Percentiles rank a stretch among this genome's conserved stretches.
Conservation (phyloP, 2,797 vertebrate species). For the Eulemur mongoz region DNA sequence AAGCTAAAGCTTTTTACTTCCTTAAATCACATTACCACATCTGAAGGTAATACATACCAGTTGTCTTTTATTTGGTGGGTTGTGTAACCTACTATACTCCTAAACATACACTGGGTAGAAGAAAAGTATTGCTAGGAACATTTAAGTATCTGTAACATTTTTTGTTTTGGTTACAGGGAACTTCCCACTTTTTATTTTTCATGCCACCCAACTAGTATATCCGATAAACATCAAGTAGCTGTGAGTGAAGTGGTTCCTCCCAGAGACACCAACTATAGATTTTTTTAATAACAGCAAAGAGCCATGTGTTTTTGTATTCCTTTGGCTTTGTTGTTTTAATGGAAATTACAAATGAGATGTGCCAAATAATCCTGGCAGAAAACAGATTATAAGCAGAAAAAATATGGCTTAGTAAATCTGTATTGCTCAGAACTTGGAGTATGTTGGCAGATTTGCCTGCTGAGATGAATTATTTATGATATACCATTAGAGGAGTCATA, state of each 20-base stretch:
- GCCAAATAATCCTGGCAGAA: conserved; percentile 52
- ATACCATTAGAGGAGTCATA: background rate
- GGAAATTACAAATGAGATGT: conserved; percentile 40
- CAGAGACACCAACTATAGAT: conserved; percentile 29
- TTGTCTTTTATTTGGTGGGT: conserved; percentile 32
- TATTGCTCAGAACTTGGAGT: conserved; percentile 49
- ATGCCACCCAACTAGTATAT: conserved; percentile 21
- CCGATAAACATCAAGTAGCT: conserved; percentile 58
- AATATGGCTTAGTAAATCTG: conserved; percentile 1
- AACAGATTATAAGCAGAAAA: conserved; percentile 26
- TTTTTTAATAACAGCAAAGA: conserved; percentile 35
- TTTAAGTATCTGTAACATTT: background rate
- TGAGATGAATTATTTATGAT: conserved; percentile 24
- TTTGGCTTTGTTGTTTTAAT: conserved; percentile 55
- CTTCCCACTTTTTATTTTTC: conserved; percentile 60
- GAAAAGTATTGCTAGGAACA: background rate
- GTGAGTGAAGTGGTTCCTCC: conserved; percentile 54
- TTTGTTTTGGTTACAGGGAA: conserved; percentile 73
- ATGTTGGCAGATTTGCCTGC: conserved; percentile 22
- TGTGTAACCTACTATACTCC: background rate
- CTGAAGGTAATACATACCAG: conserved; percentile 3
- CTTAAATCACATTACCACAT: background rate
- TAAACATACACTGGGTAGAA: background rate
- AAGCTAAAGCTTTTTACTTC: background rate
- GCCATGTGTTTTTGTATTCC: conserved; percentile 42